A percentile compares a stretch with the other conserved stretches of the same genome.
Conservation (phyloP, 2,888 invertebrate genomes). For the Trichogramma dendrolimi region DNA sequence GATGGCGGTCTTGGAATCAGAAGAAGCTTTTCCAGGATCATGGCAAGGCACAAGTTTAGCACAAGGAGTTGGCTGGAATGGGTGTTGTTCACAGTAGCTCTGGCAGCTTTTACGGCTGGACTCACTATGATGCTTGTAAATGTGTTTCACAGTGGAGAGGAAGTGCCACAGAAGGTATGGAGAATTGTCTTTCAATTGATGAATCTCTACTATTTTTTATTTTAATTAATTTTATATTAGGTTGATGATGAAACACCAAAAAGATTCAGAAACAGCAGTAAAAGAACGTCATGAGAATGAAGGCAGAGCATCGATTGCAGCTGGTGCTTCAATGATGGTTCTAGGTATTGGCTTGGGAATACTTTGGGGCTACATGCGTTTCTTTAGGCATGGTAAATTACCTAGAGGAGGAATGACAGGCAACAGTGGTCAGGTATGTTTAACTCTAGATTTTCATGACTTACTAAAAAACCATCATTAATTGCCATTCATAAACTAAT, state of each 20-base stretch:
- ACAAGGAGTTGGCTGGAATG: conserved; percentile 49
- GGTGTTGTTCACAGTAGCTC: conserved; percentile 44
- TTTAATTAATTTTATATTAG: conserved; percentile 10
- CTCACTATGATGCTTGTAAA: conserved; percentile 44
- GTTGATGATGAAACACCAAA: conserved; percentile 11
- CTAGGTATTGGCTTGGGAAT: conserved; percentile 42
- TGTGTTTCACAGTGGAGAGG: conserved; percentile 36
- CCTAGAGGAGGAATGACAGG: conserved; percentile 45
- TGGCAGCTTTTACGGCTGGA: conserved; percentile 45
- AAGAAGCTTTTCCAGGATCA: conserved; percentile 44
- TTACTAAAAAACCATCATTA: background rate
- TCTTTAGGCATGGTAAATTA: conserved; percentile 45
- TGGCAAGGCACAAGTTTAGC: conserved; percentile 48
- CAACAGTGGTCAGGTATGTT: conserved; percentile 48
- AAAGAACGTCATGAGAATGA: conserved; percentile 33
- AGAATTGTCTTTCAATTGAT: background rate
- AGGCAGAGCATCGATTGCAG: conserved; percentile 41
- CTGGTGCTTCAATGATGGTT: conserved; percentile 44
- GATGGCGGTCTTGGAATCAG: conserved; percentile 39
- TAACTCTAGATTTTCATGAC: background rate
- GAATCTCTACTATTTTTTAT: background rate
- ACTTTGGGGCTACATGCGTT: conserved; percentile 45
- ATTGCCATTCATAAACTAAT: no score
- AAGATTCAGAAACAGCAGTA: conserved; percentile 21
- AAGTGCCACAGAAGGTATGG: conserved; percentile 25